Evolutionary conservation across 2,113 vertebrate species (phyloP), one percentile per base, ranked within the genome.

Genomic region (Hassar affinis): DNA sequence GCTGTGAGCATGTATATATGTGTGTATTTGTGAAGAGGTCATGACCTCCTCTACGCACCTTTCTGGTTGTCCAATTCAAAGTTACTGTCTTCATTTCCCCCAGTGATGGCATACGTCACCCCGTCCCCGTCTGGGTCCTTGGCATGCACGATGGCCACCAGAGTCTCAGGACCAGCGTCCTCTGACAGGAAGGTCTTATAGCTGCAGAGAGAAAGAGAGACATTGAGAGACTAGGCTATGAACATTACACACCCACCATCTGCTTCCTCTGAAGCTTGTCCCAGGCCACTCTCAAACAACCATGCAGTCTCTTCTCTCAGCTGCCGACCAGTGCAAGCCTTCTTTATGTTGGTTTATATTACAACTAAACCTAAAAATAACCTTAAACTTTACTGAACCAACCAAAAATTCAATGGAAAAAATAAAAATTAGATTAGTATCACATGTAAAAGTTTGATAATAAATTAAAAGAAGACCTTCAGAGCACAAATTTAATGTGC

Each of bases 131-230:
- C 96, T 0, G 96, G 96, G 90, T 97, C 96, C 52, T 96, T 94
- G 61, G 96, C 96, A 74, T 94, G 92, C 78, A 97, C 93, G 15
- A 95, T 93, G 81, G 95, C 96, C 62, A 97, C 96, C 87, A 97
- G 93, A 0, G 94, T 95, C 83, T 95, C 93, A 0, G 96, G 96
- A 38, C 96, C 96, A 5, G 96, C 96, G 15, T 97, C 96, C 85
- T 97, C 96, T 0, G 95, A 96, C 61, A 97, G 92, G 88, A 97
- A 97, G 0, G 96, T 96, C 87, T 94, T 95, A 88, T 97, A 97
- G 2, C 96, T 97, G 91, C 27, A 80, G 69, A 3, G 57, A 42
- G 49, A 79, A 51, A 33, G 45, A 54, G 6, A 11, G 75, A 78
- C 12, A 59, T 17, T 17, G n/a, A 82, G 82, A 25, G 85, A 78